phyloP scores from a whole-genome alignment of 53 echinoderm and acorn worm genomes.

The Luidia sarsii region DNA sequence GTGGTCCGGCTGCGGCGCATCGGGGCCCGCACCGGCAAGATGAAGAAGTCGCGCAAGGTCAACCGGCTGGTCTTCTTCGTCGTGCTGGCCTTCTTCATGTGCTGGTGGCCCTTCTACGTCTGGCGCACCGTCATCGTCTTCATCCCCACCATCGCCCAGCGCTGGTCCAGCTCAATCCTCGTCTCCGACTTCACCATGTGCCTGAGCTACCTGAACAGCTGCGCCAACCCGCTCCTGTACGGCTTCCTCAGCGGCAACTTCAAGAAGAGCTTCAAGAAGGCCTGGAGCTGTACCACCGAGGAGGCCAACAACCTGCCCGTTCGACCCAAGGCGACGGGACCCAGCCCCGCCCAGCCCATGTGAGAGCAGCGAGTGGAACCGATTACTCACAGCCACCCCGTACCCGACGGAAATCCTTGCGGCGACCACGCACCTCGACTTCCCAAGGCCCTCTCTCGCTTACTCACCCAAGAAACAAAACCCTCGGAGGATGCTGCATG shows the following conservation, averaged over 20 bases:
- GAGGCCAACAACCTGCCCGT: slow-evolving; percentile 1
- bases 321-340: too few species aligned
- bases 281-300: slow-evolving; percentile 67
- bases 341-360: slow-evolving; percentile 21
- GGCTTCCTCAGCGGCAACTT: slow-evolving; percentile 92
- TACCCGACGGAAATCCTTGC: too few species aligned
- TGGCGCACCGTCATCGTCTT: slow-evolving; percentile 68
- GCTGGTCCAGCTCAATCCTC: background rate
- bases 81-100: slow-evolving; percentile 80
- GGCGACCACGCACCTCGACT: too few species aligned
- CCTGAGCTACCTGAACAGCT: slow-evolving; percentile 86
- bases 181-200: slow-evolving; percentile 71
- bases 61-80: slow-evolving; percentile 84
- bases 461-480: too few species aligned
- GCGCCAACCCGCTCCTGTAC: slow-evolving; percentile 86
- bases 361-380: background rate
- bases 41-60: slow-evolving; percentile 90
- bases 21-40: slow-evolving; percentile 76
- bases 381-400: too few species aligned
- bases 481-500: too few species aligned
- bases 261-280: slow-evolving; percentile 94
- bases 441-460: too few species aligned
- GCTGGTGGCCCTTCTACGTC: slow-evolving; percentile 90
- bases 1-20: slow-evolving; percentile 70
- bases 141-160: slow-evolving; percentile 2